These are phyloP conservation scores for Micrasema longulum DNA, from an alignment of 1,140 invertebrate species.

Conservation along the genomic window DNA sequence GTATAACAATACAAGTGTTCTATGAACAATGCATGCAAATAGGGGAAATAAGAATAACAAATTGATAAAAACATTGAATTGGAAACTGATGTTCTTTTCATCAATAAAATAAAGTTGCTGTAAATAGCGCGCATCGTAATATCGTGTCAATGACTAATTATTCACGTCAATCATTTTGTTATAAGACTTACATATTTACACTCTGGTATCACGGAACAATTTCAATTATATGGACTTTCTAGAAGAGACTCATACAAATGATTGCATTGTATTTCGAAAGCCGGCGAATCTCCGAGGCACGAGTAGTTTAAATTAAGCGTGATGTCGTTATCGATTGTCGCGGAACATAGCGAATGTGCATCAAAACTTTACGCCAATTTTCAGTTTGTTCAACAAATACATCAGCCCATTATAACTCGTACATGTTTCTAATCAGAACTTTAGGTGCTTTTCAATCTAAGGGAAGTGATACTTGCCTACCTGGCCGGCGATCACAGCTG, in stretches of 20 bases:
- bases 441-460: too few species aligned
- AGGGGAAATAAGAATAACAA: too few species aligned
- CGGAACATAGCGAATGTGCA: slow-evolving; percentile 27
- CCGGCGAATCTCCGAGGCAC: slow-evolving; percentile 7
- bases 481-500: too few species aligned
- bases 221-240: slow-evolving; percentile 8
- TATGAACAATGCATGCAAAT: too few species aligned
- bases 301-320: slow-evolving; percentile 35
- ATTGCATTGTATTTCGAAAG: slow-evolving; percentile 5
- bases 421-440: too few species aligned
- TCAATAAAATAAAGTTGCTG: not conserved
- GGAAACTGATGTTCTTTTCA: too few species aligned
- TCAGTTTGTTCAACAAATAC: slow-evolving; percentile 24
- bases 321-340: slow-evolving; percentile 35
- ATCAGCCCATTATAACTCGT: too few species aligned
- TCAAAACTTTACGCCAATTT: slow-evolving; percentile 35
- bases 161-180: slow-evolving; percentile 16
- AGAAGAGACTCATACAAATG: not conserved
- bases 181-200: not conserved
- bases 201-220: not conserved
- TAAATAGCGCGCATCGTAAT: slow-evolving; percentile 10
- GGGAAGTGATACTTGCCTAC: too few species aligned
- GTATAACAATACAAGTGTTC: too few species aligned
- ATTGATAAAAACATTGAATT: too few species aligned
- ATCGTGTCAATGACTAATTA: not conserved